These are phyloP conservation scores for Himantopus leucocephalus DNA, from an alignment of 2,113 vertebrate genomes.

Conservation along the genomic window DNA sequence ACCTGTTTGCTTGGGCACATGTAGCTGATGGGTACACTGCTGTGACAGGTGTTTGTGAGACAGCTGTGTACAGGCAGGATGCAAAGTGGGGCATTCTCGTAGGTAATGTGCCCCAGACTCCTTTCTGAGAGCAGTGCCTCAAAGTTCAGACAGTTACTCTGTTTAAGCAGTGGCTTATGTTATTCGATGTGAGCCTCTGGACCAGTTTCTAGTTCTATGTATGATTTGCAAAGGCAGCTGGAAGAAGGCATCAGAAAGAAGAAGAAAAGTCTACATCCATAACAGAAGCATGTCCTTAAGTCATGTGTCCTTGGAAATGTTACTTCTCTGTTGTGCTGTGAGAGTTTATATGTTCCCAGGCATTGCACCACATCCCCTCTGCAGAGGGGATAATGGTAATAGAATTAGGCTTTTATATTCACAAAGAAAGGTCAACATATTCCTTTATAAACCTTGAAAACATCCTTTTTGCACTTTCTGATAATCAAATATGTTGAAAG, in stretches of 20 bases:
- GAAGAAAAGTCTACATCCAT: background rate
- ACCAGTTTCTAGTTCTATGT: background rate
- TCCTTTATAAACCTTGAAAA: constrained; percentile 29
- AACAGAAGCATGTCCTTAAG: background rate
- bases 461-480: constrained; percentile 35
- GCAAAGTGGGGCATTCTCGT: background rate
- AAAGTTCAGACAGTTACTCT: background rate
- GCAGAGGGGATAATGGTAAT: background rate
- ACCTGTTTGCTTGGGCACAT: rapidly evolving
- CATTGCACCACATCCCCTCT: rapidly evolving
- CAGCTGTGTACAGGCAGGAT: background rate
- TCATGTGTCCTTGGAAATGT: background rate
- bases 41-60: background rate
- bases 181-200: background rate
- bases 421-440: background rate
- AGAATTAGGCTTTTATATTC: background rate
- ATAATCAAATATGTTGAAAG: constrained; percentile 52
- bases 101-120: background rate
- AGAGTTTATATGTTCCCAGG: background rate
- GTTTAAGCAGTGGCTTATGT: background rate
- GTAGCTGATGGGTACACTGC: rapidly evolving
- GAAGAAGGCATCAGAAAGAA: background rate
- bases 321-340: background rate
- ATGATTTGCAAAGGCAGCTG: background rate
- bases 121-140: background rate